Percentiles rank a stretch among this genome's conserved stretches.
Evolutionary conservation across 1,140 invertebrate genomes (phyloP).

Genomic region (Trichogramma pretiosum): DNA sequence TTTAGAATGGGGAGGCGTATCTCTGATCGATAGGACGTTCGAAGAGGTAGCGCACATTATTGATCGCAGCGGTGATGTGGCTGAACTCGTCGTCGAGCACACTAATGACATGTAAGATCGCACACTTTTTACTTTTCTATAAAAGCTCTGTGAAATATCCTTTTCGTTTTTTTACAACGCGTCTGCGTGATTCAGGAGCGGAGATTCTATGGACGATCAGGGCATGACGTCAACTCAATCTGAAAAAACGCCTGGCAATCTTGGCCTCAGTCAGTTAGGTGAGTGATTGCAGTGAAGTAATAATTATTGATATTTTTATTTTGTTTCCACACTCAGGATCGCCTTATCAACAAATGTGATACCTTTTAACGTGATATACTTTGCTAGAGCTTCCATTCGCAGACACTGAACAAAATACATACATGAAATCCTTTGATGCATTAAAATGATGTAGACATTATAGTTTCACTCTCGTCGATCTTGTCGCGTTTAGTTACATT

Average conservation of each 20-base stretch:
- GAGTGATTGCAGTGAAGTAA: no score
- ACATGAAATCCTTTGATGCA: no score
- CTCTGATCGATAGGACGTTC: slow-evolving; percentile 78
- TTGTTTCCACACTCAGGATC: no score
- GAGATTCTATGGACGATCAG: slow-evolving; percentile 55
- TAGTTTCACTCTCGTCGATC: no score
- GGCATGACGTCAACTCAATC: slow-evolving; percentile 25
- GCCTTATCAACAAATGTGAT: no score
- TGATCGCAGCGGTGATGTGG: slow-evolving; percentile 70
- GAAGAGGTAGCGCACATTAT: slow-evolving; percentile 76
- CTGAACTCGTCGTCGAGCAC: slow-evolving; percentile 75
- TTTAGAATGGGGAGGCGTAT: slow-evolving; percentile 75
- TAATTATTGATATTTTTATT: no score
- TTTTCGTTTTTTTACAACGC: no score
- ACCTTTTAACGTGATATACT: no score
- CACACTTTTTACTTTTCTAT: neutral
- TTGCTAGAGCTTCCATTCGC: no score
- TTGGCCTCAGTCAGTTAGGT: slow-evolving; percentile 43
- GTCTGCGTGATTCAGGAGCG: slow-evolving; percentile 47
- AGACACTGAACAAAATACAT: no score
- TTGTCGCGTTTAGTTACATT: no score
- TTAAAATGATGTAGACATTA: no score
- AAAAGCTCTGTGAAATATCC: neutral
- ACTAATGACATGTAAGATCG: slow-evolving; percentile 55
- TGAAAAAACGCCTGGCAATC: slow-evolving; percentile 39